These are phyloP conservation scores for Papilio polytes DNA, from an alignment of 1,140 invertebrate genomes.

Conservation along the genomic window DNA sequence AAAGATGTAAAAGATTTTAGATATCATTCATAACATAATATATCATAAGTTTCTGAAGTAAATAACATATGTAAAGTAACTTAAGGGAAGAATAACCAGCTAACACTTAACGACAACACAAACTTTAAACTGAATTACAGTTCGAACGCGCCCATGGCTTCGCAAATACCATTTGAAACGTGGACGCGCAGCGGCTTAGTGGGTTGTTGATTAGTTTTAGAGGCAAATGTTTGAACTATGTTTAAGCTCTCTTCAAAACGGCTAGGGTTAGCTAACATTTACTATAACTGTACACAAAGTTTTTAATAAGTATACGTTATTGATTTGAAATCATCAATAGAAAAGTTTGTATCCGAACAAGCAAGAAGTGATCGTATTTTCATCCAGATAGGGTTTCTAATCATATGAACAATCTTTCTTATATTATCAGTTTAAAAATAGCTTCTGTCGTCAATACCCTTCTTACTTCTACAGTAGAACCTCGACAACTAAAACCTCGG, in stretches of 20 bases:
- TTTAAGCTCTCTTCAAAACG: conserved; percentile 24
- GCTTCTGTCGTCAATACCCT: too few relatives aligned
- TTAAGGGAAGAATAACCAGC: neutral
- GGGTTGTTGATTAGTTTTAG: conserved; percentile 38
- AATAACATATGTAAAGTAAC: neutral
- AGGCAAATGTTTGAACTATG: conserved; percentile 38
- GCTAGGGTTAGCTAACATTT: conserved; percentile 17
- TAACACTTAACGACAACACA: neutral
- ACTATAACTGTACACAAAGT: neutral
- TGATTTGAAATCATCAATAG: neutral
- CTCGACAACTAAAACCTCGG: too few relatives aligned
- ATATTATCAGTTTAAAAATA: too few relatives aligned
- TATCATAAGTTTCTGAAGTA: neutral
- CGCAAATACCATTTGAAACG: conserved; percentile 28
- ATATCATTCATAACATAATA: neutral
- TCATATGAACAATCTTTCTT: too few relatives aligned
- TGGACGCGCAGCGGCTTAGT: conserved; percentile 36
- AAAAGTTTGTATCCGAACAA: neutral
- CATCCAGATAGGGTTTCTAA: too few relatives aligned
- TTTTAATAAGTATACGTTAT: too few relatives aligned
- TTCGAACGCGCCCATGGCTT: neutral
- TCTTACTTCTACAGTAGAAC: too few relatives aligned
- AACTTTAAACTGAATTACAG: neutral
- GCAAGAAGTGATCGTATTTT: too few relatives aligned
- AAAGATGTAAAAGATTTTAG: too few relatives aligned